phyloP scores from a whole-genome alignment of 2,888 invertebrate genomes.

The Dione juno region DNA sequence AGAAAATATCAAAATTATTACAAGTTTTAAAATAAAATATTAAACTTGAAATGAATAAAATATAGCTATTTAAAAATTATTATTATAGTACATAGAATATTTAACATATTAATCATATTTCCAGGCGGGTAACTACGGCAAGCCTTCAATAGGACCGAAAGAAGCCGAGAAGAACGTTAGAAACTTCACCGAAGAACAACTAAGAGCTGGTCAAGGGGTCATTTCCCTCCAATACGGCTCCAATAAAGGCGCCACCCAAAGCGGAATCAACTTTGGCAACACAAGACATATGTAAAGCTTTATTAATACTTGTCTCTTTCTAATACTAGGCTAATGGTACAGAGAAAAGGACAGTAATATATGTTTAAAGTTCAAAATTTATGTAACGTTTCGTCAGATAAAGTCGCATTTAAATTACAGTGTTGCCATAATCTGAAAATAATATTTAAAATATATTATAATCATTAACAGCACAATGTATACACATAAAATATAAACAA shows the following conservation, averaged over 20 bases:
- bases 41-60: no score
- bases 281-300: constrained; percentile 95
- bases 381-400: constrained; percentile 13
- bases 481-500: not conserved
- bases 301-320: constrained; percentile 33
- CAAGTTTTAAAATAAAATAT: no score
- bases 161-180: constrained; percentile 98
- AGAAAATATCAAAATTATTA: no score
- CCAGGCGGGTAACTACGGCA: constrained; percentile 91
- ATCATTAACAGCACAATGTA: constrained; percentile 13
- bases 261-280: constrained; percentile 98
- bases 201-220: constrained; percentile 95
- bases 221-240: constrained; percentile 98
- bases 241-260: constrained; percentile 98
- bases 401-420: constrained; percentile 11
- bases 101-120: constrained; percentile 48
- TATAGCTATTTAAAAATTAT: no score
- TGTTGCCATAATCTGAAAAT: not conserved
- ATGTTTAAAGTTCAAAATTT: constrained; percentile 8
- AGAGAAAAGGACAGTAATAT: constrained; percentile 30
- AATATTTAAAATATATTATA: not conserved
- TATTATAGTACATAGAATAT: not conserved
- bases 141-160: constrained; percentile 96
- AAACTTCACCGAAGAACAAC: constrained; percentile 96
- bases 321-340: constrained; percentile 28